Evolutionary conservation across 2,797 vertebrate genomes (phyloP).

Genomic region (Mormyrus hasselquistii): DNA sequence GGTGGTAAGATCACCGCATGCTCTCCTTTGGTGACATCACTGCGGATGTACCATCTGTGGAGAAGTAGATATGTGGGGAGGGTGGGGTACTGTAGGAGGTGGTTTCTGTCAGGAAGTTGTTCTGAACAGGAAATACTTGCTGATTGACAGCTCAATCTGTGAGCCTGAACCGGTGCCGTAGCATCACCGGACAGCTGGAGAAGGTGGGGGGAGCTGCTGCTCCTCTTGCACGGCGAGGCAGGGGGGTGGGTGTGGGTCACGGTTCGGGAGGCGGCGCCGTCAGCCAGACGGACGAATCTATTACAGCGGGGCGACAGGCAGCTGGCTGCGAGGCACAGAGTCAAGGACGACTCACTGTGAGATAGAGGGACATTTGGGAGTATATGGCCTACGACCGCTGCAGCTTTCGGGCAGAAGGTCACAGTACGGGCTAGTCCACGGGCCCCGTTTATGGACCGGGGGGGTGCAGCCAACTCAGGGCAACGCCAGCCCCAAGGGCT

Average conservation of each 20-base stretch:
- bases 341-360: background rate
- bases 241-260: background rate
- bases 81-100: background rate
- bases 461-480: background rate
- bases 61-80: background rate
- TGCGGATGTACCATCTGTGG: background rate
- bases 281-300: slow-evolving; percentile 51
- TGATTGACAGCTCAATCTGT: background rate
- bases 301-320: slow-evolving; percentile 48
- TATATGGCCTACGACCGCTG: background rate
- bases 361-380: background rate
- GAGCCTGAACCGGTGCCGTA: background rate
- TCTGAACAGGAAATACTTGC: background rate
- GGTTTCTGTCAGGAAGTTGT: background rate
- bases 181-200: background rate
- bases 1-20: background rate
- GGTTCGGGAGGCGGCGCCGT: background rate
- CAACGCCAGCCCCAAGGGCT: background rate
- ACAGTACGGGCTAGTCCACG: background rate
- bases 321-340: slow-evolving; percentile 35
- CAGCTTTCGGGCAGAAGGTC: background rate
- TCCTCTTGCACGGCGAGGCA: background rate
- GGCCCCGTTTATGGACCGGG: background rate
- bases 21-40: background rate
- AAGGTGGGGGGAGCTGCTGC: background rate